These are phyloP conservation scores for Distichodus sexfasciatus DNA, from an alignment of 2,797 vertebrate species.

Conservation along the genomic window DNA sequence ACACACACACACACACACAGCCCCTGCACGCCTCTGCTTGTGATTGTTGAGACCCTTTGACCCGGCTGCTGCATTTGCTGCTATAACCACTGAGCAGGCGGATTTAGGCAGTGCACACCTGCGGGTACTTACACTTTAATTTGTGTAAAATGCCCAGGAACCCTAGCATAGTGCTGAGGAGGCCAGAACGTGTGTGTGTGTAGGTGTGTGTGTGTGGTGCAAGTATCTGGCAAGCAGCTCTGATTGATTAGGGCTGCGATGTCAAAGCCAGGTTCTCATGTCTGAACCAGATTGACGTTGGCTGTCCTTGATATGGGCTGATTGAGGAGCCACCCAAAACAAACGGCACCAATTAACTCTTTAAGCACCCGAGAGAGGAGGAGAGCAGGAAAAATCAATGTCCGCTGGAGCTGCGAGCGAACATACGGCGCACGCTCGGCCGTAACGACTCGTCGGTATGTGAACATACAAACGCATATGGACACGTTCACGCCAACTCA, in stretches of 20 bases:
- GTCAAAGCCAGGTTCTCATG: slow-evolving; percentile 40
- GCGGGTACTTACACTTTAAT: slow-evolving; percentile 44
- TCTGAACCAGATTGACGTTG: slow-evolving; percentile 47
- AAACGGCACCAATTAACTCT: slow-evolving; percentile 46
- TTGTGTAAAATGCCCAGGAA: slow-evolving; percentile 50
- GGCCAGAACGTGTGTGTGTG: slow-evolving; percentile 30
- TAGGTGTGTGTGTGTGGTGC: neutral
- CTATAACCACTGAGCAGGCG: slow-evolving; percentile 35
- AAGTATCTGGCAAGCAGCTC: slow-evolving; percentile 36
- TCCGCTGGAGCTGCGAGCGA: too few species aligned
- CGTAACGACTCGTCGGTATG: neutral
- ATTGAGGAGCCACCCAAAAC: slow-evolving; percentile 41
- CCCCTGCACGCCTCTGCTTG: neutral
- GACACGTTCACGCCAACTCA: too few species aligned
- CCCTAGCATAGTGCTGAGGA: slow-evolving; percentile 38
- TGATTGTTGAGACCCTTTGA: slow-evolving; percentile 2
- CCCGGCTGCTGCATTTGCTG: slow-evolving; percentile 24
- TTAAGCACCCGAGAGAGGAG: slow-evolving; percentile 17
- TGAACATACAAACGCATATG: neutral
- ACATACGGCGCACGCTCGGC: too few species aligned
- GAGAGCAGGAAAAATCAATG: slow-evolving; percentile 18
- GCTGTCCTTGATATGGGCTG: slow-evolving; percentile 38
- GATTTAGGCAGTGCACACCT: slow-evolving; percentile 41
- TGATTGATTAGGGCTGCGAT: slow-evolving; percentile 49
- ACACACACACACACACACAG: neutral